Evolutionary conservation across 2,888 invertebrate species (phyloP), one percentile per base, ranked within the genome.

Genomic region (Mimas tiliae): DNA sequence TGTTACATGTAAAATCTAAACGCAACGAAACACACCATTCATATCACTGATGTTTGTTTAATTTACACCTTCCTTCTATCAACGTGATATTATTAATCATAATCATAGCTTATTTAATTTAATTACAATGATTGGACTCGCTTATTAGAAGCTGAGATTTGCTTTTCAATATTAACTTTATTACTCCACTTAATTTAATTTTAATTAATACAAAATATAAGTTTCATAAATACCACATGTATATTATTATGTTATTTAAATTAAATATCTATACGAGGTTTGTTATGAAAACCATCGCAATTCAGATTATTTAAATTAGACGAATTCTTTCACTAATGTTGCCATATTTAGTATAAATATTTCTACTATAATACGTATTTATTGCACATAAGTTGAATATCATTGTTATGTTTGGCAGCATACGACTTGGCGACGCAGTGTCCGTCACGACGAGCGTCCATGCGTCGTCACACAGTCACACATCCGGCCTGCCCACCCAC

Each of bases 371-470:
- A 16, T 1, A 14, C 53, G 12, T n/a, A 52, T 52, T 52, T 27
- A 1, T 53, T 27, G 11, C 33, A 52, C 14, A n/a, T 19, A 42
- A 19, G 2, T 27, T 38, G 19, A 38, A 12, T 58, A 42, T 34
- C 64, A 21, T 67, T 27, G 42, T 62, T 72, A 55, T 72, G 38
- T 71, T n/a, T 79, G 81, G 11, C 90, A 96, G 97, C 97, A 58
- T 97, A 97, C 84, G 97, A 97, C 89, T 90, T 97, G 86, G 97
- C 97, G 69, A 96, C 97, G 58, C 97, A 97, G 83, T 96, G 96
- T 81, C 96, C 96, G 67, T 95, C 96, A 55, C 94, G 96, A 67
- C 94, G 96, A 65, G 95, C 95, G 58, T 95, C 95, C 34, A 94
- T 95, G 90, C 94, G 95, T 65, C 95, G 95, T 67, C 97, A 96